phyloP scores from a whole-genome alignment of 2,888 invertebrate species.

The Sympetrum striolatum region DNA sequence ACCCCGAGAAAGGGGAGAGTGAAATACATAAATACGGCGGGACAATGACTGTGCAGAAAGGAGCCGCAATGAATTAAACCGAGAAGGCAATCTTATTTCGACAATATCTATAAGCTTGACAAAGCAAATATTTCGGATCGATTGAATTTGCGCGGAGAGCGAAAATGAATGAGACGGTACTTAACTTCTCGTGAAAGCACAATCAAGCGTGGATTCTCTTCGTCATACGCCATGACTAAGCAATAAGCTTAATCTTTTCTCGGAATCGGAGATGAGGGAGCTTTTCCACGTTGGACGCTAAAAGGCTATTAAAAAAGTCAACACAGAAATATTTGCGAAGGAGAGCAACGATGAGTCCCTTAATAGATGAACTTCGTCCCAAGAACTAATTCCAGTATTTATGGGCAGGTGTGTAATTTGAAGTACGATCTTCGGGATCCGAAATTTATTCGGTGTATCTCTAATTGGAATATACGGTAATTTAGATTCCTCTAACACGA shows the following conservation, averaged over 20 bases:
- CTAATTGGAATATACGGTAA: too few species aligned
- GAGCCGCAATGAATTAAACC: background rate
- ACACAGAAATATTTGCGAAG: background rate
- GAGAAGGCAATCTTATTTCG: background rate
- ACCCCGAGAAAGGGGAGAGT: too few species aligned
- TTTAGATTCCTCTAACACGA: too few species aligned
- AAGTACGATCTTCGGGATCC: too few species aligned
- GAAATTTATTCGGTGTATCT: too few species aligned
- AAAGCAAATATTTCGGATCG: background rate
- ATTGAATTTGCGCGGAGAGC: background rate
- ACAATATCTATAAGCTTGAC: background rate
- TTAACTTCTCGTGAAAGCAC: background rate
- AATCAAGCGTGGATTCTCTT: background rate
- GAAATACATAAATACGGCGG: too few species aligned
- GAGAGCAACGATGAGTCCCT: background rate
- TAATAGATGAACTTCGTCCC: background rate
- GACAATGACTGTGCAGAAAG: background rate
- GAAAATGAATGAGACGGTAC: background rate
- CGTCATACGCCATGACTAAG: background rate
- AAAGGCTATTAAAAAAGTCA: slow-evolving; percentile 19
- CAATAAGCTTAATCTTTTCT: slow-evolving; percentile 18
- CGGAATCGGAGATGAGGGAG: background rate
- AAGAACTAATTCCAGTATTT: too few species aligned
- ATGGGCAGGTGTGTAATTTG: too few species aligned
- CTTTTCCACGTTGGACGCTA: background rate